These are phyloP conservation scores for Syrrhaptes paradoxus DNA, from an alignment of 2,113 vertebrate species.

Conservation along the genomic window DNA sequence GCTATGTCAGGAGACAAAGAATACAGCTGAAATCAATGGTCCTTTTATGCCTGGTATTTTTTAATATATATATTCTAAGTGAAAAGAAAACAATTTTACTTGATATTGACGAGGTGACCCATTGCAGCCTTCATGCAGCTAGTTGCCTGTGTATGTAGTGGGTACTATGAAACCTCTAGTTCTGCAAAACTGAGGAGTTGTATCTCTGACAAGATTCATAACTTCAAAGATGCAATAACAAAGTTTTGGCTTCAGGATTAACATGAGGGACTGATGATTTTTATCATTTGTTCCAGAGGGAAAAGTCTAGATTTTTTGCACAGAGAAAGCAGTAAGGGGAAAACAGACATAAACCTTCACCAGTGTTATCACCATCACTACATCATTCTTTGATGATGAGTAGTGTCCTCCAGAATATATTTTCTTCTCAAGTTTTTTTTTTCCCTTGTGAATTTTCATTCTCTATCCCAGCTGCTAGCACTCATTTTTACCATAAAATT, in stretches of 20 bases:
- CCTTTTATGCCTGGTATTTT: neutral
- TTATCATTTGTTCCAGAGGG: neutral
- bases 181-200: neutral
- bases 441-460: neutral
- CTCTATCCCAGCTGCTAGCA: neutral
- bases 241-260: neutral
- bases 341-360: neutral
- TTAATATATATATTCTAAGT: neutral
- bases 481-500: neutral
- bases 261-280: neutral
- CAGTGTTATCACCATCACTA: fast-evolving
- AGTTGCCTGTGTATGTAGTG: neutral
- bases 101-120: neutral
- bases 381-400: neutral
- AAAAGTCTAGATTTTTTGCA: neutral
- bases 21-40: neutral
- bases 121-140: neutral
- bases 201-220: neutral
- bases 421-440: neutral
- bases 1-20: neutral
- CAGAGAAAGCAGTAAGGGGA: neutral
- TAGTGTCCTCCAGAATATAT: neutral
- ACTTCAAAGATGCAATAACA: neutral
- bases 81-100: neutral
- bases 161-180: neutral